Evolutionary conservation across 1,140 invertebrate genomes (phyloP).

Genomic region (Pseudobourletiella spinata): DNA sequence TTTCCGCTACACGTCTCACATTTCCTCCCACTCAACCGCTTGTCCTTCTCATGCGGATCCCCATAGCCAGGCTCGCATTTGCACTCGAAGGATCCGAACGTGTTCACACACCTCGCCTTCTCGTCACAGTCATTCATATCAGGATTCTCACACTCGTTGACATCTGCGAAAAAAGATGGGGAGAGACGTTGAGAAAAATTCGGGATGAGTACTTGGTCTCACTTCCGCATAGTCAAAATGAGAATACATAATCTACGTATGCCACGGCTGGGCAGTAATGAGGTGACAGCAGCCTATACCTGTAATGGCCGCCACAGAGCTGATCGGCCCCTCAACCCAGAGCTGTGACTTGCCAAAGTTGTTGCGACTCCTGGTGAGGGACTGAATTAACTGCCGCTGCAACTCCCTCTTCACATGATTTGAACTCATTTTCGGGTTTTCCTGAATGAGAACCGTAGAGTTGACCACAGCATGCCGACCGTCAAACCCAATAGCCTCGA

Average conservation of each 20-base stretch:
- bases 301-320: conserved; percentile 60
- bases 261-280: too few relatives aligned
- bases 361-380: conserved; percentile 68
- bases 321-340: conserved; percentile 67
- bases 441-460: conserved; percentile 64
- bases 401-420: conserved; percentile 57
- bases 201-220: too few relatives aligned
- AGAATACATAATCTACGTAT: too few relatives aligned
- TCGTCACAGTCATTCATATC: conserved; percentile 87
- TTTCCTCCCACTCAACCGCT: conserved; percentile 55
- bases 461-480: conserved; percentile 63
- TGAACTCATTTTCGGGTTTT: conserved; percentile 57
- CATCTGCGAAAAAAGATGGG: conserved; percentile 48
- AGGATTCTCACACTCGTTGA: conserved; percentile 76
- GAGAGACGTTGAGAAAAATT: too few relatives aligned
- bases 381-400: conserved; percentile 71
- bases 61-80: conserved; percentile 67
- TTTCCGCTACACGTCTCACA: conserved; percentile 63
- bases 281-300: too few relatives aligned
- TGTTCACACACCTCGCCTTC: conserved; percentile 75
- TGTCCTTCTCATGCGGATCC: conserved; percentile 58
- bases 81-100: conserved; percentile 81
- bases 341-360: conserved; percentile 76
- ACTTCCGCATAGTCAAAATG: too few relatives aligned
- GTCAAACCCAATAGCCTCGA: conserved; percentile 60